Evolutionary conservation across 2,113 vertebrate species (phyloP), one percentile per base, ranked within the genome.

Genomic region (Urocolius indicus): DNA sequence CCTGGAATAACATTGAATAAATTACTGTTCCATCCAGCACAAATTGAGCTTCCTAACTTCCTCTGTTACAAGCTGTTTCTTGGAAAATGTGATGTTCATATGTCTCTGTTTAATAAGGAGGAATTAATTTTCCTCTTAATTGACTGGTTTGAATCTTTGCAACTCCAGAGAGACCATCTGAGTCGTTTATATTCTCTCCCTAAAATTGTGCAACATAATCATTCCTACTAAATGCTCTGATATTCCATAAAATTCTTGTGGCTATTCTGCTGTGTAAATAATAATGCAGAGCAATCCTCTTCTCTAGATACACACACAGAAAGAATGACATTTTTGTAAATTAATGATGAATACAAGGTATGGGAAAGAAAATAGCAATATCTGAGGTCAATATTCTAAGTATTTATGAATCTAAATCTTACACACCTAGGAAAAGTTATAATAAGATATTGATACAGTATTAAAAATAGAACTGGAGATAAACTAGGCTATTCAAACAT

Each of bases 111-210:
- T 90, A 81, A 88, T 80, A 71, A 85, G 55, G 18, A 87, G 26
- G 36, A 91, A 94, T 49, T 85, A 32, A 72, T 91, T 95, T 95
- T 89, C 71, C 26, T 88, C 59, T 90, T 90, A 58, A 45, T 30
- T 93, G 49, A 55, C 66, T 89, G 45, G 65, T 94, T 52, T 58
- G 54, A 66, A 59, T 58, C 89, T 93, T 76, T 83, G 38, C 10
- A 68, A 19, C 76, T 83, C 75, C 55, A 83, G 51, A 54, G 52
- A 86, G 43, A 74, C 59, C 34, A 74, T 94, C n/a, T 90, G 58
- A 94, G 32, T 88, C 43, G 18, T 76, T 93, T 77, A 84, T 80
- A 76, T 69, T 34, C 30, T 83, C 29, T 82, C 27, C 16, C 29
- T 69, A 88, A 96, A 89, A 84, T 11, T 87, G 59, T 88, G 79